A percentile compares a stretch with the other conserved stretches of the same genome.
phyloP scores from a whole-genome alignment of 2,797 vertebrate genomes.

The Typhlichthys eigenmanni region DNA sequence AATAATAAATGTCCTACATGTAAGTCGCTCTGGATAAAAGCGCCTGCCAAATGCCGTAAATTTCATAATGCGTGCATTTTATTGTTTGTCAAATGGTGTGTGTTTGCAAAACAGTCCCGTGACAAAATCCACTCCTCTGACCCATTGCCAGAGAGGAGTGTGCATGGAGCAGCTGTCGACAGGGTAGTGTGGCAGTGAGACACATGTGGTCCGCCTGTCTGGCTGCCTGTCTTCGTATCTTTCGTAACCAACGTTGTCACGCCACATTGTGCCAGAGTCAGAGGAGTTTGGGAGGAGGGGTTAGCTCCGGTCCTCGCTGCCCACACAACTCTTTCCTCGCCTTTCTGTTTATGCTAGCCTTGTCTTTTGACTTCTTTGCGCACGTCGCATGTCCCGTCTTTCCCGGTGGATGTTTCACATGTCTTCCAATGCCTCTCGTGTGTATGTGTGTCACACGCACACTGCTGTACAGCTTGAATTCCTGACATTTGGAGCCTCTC shows the following conservation, averaged over 20 bases:
- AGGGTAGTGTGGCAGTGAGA: not conserved
- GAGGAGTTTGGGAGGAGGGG: not conserved
- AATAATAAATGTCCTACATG: too few species aligned
- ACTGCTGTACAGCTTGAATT: constrained; percentile 18
- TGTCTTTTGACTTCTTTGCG: too few species aligned
- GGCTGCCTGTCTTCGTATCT: constrained; percentile 1
- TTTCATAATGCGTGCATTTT: too few species aligned
- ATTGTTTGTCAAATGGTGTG: too few species aligned
- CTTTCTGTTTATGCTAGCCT: too few species aligned
- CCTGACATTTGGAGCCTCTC: constrained; percentile 64
- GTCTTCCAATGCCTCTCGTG: too few species aligned
- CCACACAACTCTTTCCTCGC: not conserved
- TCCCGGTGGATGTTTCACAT: too few species aligned
- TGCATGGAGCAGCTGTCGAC: constrained; percentile 1
- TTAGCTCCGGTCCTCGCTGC: too few species aligned
- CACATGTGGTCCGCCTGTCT: not conserved
- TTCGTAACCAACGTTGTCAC: not conserved
- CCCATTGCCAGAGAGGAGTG: not conserved
- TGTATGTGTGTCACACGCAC: constrained; percentile 10
- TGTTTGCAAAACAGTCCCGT: too few species aligned
- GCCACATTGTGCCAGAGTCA: not conserved
- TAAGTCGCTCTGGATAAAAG: too few species aligned
- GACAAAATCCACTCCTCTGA: not conserved
- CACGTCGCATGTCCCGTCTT: too few species aligned
- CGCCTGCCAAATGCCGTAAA: too few species aligned